Evolutionary conservation across 2,113 vertebrate genomes (phyloP), one percentile per base, ranked within the genome.

Genomic region (Entosphenus tridentatus): DNA sequence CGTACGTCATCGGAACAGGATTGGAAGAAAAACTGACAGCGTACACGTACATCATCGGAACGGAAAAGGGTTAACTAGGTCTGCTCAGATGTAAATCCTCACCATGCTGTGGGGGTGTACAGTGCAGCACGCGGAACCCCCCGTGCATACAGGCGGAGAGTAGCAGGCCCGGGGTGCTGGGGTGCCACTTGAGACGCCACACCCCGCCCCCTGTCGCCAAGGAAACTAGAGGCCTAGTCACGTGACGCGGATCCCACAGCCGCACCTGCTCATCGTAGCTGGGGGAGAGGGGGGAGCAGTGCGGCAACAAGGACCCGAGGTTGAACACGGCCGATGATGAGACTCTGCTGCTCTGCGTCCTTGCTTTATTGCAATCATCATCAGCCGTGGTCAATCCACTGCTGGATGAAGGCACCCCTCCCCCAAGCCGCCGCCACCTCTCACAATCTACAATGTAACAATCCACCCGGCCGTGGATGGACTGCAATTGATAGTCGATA

Each of bases 151-250:
- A n/a, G 9, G 62, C 62, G 21, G 62, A n/a, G n/a, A 65, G 10
- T 10, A 65, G 62, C n/a, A 65, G 2, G 8, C 62, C 62, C 10
- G n/a, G n/a, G 62, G n/a, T n/a, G n/a, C 62, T 65, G n/a, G 62
- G 62, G 21, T 65, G 62, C 62, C 62, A 65, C 62, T 65, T 65
- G n/a, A 65, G 62, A n/a, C 62, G 62, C 62, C 62, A 65, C 62
- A 65, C 62, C 9, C 62, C 62, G 10, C 62, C 62, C 21, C 62
- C 62, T 39, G 39, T 39, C 39, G 39, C 39, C 39, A 39, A 39
- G 39, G 39, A 39, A 39, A 39, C 39, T 39, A 39, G 39, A 39
- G 39, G 39, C 39, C 39, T 5, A 39, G 39, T 39, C 62, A 65
- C 62, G n/a, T 65, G n/a, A 21, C 62, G 62, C n/a, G n/a, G n/a